phyloP scores from a whole-genome alignment of 2,888 invertebrate species.

The Eilema caniola region DNA sequence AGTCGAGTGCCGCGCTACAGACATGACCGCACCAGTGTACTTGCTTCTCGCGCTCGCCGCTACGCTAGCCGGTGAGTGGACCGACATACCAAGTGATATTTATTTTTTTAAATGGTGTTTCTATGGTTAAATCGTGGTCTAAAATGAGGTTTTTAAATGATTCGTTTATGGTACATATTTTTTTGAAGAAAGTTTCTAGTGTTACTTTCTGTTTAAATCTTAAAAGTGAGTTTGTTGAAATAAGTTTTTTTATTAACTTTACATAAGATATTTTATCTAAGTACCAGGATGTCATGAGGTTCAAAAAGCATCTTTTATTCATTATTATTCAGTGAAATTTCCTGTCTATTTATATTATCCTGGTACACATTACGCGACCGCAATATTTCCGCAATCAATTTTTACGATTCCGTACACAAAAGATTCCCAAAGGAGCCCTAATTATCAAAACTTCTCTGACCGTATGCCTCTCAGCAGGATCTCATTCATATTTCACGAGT shows the following conservation, averaged over 20 bases:
- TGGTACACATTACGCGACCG: neutral
- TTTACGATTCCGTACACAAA: neutral
- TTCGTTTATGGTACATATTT: too few species aligned
- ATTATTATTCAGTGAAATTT: neutral
- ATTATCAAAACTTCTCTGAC: neutral
- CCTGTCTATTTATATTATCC: neutral
- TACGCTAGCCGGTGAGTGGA: slow-evolving; percentile 40
- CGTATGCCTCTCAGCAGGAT: neutral
- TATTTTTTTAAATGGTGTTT: neutral
- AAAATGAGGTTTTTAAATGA: neutral
- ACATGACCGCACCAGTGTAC: slow-evolving; percentile 32
- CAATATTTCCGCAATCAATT: neutral
- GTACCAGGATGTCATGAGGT: neutral
- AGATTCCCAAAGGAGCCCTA: neutral
- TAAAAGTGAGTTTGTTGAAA: neutral
- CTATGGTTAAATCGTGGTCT: neutral
- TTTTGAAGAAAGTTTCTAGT: neutral
- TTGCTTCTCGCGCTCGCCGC: slow-evolving; percentile 30
- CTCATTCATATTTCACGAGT: neutral
- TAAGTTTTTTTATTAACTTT: neutral
- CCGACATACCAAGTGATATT: neutral
- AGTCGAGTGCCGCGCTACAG: slow-evolving; percentile 20
- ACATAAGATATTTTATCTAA: neutral
- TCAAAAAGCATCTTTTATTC: neutral
- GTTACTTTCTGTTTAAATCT: neutral